phyloP scores from a whole-genome alignment of 2,888 invertebrate species.

The Spodoptera exigua region DNA sequence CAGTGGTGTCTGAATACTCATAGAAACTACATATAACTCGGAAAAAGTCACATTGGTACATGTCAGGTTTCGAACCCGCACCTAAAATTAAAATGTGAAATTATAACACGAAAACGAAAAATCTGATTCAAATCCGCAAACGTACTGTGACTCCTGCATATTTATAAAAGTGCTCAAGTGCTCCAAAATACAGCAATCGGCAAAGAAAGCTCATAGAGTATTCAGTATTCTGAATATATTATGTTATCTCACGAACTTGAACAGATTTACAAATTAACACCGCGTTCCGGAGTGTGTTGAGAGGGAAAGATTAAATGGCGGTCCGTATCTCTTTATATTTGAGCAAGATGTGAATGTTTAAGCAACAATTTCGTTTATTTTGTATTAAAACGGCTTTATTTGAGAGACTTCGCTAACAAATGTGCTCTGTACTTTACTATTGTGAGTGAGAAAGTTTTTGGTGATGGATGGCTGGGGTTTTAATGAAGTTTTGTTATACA shows the following conservation, averaged over 20 bases:
- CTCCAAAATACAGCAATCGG: slow-evolving; percentile 13
- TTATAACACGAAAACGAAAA: no score
- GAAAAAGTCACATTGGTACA: no score
- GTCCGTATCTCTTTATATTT: slow-evolving; percentile 14
- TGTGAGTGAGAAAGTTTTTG: no score
- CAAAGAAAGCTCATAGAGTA: slow-evolving; percentile 10
- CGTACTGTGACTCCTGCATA: background rate
- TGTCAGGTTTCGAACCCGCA: no score
- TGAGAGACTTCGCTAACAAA: background rate
- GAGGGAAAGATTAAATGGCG: slow-evolving; percentile 26
- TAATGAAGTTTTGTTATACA: no score
- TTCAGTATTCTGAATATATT: slow-evolving; percentile 52
- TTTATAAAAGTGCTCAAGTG: background rate
- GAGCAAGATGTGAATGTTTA: slow-evolving; percentile 25
- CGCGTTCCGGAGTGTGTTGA: slow-evolving; percentile 21
- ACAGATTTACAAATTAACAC: slow-evolving; percentile 38
- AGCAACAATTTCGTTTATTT: slow-evolving; percentile 6
- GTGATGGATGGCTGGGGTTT: no score
- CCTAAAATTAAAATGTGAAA: no score
- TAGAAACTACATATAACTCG: no score
- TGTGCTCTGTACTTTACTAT: no score
- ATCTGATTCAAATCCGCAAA: no score
- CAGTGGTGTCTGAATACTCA: no score
- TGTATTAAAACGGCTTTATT: background rate
- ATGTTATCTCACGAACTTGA: slow-evolving; percentile 23